Evolutionary conservation across 2,797 vertebrate species (phyloP), one percentile per base, ranked within the genome.

Genomic region (Phalloptychus januarius): DNA sequence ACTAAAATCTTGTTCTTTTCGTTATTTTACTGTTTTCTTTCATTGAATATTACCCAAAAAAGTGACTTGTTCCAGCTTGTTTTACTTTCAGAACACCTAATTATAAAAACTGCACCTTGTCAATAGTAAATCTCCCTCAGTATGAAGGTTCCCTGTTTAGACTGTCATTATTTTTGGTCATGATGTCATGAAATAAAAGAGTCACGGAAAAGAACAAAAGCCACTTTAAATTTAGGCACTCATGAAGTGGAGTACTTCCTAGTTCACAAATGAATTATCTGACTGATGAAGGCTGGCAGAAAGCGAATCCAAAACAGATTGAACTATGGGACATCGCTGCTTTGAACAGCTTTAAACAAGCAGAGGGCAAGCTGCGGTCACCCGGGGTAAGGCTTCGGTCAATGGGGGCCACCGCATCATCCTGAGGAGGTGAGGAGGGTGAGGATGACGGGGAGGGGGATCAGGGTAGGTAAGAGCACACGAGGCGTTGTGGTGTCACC

Each of bases 271-370:
- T 86, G 82, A 83, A 83, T 89, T 46, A 72, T 79, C 86, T 92
- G 94, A 94, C 80, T 28, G 92, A 95, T 94, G 88, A 90, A 81
- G 67, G 91, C 81, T 92, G 94, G 94, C 93, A 95, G 91, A 94
- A 91, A 94, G 87, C 74, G 79, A 95, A 90, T 94, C 93, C 85
- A 91, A 78, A 93, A 92, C 93, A 93, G 95, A 95, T 89, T 96
- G 95, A 96, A 96, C 95, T 91, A 91, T 85, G 82, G 92, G 95
- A 96, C 95, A 91, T 94, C 88, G 93, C 92, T 70, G 79, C 85
- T 91, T 87, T 87, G 82, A 95, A 96, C 94, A 96, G 93, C 92
- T 94, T 89, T 86, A 42, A 91, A 88, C 92, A 90, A 94, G 93
- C 93, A 90, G 92, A 92, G 95, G 95, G 94, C 95, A 95, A 65